phyloP scores from a whole-genome alignment of 2,113 vertebrate genomes.

The Xenotilapia caudafasciata region DNA sequence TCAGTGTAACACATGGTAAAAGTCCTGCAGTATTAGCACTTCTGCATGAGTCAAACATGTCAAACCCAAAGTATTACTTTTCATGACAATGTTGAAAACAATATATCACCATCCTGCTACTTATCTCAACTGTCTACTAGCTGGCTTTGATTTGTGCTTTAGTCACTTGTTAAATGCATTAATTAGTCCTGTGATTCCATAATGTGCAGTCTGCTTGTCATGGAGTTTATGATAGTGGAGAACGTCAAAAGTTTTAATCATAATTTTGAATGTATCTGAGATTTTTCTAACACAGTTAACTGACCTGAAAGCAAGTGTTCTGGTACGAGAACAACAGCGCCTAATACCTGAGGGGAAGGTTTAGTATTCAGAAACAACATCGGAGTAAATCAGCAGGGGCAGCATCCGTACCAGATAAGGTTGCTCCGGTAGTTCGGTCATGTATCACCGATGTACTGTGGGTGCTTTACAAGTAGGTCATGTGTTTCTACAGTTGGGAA shows the following conservation, averaged over 20 bases:
- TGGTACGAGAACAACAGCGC: neutral
- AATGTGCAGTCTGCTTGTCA: constrained; percentile 3
- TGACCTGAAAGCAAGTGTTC: neutral
- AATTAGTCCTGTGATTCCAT: constrained; percentile 24
- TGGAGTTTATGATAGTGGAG: neutral
- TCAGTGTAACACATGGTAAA: neutral
- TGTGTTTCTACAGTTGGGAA: constrained; percentile 6
- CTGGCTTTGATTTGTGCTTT: constrained; percentile 5
- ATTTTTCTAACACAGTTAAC: neutral
- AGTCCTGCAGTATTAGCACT: neutral
- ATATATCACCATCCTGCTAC: neutral
- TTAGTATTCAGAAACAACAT: neutral
- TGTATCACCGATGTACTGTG: neutral
- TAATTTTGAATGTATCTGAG: constrained; percentile 37
- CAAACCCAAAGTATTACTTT: neutral
- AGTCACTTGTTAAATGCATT: constrained; percentile 3
- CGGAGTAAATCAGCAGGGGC: neutral
- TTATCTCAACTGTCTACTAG: neutral
- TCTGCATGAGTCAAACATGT: neutral
- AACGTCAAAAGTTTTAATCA: neutral
- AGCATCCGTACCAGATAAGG: neutral
- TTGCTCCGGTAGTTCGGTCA: neutral
- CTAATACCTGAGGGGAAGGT: neutral
- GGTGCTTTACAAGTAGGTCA: neutral
- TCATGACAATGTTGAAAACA: neutral